Evolutionary conservation across 2,888 invertebrate species (phyloP).

Genomic region (Tinea pellionella): DNA sequence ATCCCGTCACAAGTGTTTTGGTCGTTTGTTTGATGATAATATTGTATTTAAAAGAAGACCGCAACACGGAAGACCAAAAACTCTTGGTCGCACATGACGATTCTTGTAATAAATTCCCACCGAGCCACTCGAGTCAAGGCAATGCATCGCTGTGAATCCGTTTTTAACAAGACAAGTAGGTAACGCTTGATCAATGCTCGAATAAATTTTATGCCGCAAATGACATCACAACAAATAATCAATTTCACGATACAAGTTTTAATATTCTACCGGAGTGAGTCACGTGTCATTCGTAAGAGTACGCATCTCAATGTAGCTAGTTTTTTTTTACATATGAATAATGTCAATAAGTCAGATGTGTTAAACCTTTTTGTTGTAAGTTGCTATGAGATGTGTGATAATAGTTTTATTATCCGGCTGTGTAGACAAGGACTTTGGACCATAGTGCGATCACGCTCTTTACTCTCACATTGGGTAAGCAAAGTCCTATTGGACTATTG

Average conservation of each 20-base stretch:
- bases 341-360: background rate
- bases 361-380: background rate
- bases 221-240: slow-evolving; percentile 31
- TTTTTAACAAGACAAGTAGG: slow-evolving; percentile 8
- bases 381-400: background rate
- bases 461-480: too few species aligned
- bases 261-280: background rate
- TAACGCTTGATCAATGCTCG: slow-evolving; percentile 35
- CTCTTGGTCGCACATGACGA: background rate
- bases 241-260: slow-evolving; percentile 22
- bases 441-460: too few species aligned
- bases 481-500: too few species aligned
- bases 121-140: slow-evolving; percentile 9
- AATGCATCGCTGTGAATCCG: slow-evolving; percentile 3
- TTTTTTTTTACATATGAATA: background rate
- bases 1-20: background rate
- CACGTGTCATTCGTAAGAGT: background rate
- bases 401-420: background rate
- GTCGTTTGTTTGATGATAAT: background rate
- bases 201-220: slow-evolving; percentile 31
- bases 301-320: background rate
- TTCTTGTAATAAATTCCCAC: slow-evolving; percentile 5
- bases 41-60: slow-evolving; percentile 1
- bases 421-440: too few species aligned
- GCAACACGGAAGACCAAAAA: slow-evolving; percentile 1